Evolutionary conservation across 2,113 vertebrate genomes (phyloP).

Genomic region (Limnothrissa miodon): DNA sequence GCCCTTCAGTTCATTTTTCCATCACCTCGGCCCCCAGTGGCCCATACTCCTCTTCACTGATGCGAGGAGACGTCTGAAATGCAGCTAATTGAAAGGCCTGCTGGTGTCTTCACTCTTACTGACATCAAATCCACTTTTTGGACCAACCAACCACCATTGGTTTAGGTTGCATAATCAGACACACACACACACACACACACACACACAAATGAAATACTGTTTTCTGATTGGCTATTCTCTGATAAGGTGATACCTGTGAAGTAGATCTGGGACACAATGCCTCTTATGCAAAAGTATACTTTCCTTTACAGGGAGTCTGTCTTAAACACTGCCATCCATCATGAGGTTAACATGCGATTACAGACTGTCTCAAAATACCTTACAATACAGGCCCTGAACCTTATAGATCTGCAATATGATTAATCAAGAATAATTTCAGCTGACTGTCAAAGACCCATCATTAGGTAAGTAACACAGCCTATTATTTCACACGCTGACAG

Average conservation of each 20-base stretch:
- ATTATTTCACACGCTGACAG: not conserved
- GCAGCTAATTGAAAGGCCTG: conserved; percentile 59
- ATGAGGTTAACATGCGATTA: too few species aligned
- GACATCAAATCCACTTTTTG: conserved; percentile 55
- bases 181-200: not conserved
- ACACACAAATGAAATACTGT: not conserved
- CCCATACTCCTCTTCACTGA: conserved; percentile 39
- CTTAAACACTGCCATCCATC: too few species aligned
- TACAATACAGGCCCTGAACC: too few species aligned
- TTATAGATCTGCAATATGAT: not conserved
- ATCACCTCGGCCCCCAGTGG: not conserved
- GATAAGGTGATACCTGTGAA: too few species aligned
- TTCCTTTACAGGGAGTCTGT: too few species aligned
- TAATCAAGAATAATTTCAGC: not conserved
- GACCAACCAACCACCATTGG: not conserved
- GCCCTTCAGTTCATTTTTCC: not conserved
- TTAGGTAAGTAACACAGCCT: not conserved
- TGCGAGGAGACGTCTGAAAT: conserved; percentile 67
- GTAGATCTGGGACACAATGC: too few species aligned
- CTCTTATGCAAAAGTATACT: too few species aligned
- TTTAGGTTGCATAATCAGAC: not conserved
- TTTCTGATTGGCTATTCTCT: too few species aligned
- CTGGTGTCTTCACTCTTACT: conserved; percentile 53
- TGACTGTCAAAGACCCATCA: not conserved
- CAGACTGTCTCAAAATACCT: too few species aligned